These are phyloP conservation scores for Nannoperca australis DNA, from an alignment of 2,797 vertebrate species.

Conservation along the genomic window DNA sequence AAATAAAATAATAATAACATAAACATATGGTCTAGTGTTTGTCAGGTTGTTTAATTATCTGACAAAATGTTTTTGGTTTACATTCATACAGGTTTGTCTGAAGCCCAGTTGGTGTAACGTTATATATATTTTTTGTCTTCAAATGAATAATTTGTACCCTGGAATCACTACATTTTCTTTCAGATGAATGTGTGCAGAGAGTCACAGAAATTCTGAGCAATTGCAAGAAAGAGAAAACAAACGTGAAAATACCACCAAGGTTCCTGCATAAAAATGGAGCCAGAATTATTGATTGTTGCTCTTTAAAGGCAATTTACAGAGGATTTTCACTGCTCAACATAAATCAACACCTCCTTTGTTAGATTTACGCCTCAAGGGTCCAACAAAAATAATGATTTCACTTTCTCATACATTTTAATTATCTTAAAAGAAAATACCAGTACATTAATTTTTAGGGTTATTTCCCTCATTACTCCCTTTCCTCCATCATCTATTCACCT, in stretches of 20 bases:
- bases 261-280: conserved; percentile 8
- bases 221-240: conserved; percentile 6
- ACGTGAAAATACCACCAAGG: conserved; percentile 7
- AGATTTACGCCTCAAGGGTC: conserved; percentile 53
- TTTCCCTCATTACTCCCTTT: conserved; percentile 56
- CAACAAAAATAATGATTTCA: conserved; percentile 74
- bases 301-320: conserved; percentile 61
- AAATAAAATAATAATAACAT: neutral
- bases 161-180: neutral
- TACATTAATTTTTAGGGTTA: conserved; percentile 70
- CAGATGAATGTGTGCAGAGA: neutral
- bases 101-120: neutral
- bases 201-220: neutral
- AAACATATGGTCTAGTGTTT: neutral
- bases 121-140: neutral
- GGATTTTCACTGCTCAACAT: conserved; percentile 46
- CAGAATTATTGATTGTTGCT: conserved; percentile 58
- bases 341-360: conserved; percentile 64
- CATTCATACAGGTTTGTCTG: neutral
- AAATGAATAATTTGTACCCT: neutral
- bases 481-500: conserved; percentile 45
- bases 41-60: neutral
- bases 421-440: conserved; percentile 67
- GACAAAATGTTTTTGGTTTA: neutral
- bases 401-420: conserved; percentile 70